Base-by-base conservation (phyloP, 2,113 vertebrate species). In the Nothoprocta pentlandii region DNA sequence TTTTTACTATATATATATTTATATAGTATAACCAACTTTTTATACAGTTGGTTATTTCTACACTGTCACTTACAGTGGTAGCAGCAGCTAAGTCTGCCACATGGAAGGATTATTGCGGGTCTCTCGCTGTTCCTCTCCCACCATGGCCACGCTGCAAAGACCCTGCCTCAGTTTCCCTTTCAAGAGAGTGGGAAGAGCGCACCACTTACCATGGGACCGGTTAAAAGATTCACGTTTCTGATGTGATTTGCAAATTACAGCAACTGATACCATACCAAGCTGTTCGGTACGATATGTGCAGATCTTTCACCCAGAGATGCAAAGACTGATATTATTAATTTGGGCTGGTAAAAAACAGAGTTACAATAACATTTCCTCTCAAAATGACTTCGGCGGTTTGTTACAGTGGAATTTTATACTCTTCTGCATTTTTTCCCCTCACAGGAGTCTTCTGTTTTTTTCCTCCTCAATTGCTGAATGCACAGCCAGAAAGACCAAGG, bases 131-230 rank as follows among this genome's bases (percentile, higher is more conserved):
- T 20, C 44, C 61, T 54, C 36, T 5, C 59, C 36, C 36, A 39
- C 36, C 46, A 21, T 10, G 14, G 41, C 21, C 32, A 30, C 0
- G 1, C 47, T 22, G 12, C 21, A 10, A 58, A 34, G 58, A 25
- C 13, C 0, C 76, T 89, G 78, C 39, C 67, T 34, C 4, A 2
- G 12, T 22, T 54, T 82, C 67, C 61, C 79, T 51, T 21, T 53
- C 16, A 19, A 62, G 58, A 16, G 47, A 58, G 25, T 0, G 5
- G 85, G 51, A 90, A 54, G 34, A 44, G 58, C 16, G 58, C 16
- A 19, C 8, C 0, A 0, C 19, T 74, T 7, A 6, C 22, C 20
- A 42, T 0, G 39, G 67, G 30, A 21, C 58, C 42, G 12, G 68
- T 26, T 21, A 16, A 63, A 46, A 81, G 28, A 58, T 11, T 9